Conservation (phyloP, 2,113 vertebrate species). For the Ginglymostoma cirratum region DNA sequence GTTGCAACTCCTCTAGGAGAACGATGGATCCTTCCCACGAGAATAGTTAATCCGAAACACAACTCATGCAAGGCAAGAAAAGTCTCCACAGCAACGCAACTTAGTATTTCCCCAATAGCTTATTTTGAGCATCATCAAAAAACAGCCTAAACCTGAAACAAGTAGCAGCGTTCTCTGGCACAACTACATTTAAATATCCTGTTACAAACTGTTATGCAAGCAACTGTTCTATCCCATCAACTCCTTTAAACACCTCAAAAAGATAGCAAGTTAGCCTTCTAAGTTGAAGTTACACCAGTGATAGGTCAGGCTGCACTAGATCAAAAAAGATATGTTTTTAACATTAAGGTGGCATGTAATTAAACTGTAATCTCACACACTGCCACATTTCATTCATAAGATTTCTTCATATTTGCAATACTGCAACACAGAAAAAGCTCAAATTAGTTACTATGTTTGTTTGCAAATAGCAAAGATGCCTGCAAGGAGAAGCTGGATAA, state of each 20-base stretch:
- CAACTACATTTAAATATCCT: not conserved
- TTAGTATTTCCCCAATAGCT: not conserved
- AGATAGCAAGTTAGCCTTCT: no score
- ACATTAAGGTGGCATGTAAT: no score
- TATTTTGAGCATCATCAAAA: not conserved
- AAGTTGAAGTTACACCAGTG: no score
- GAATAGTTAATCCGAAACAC: not conserved
- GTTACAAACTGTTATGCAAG: not conserved
- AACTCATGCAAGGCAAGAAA: not conserved
- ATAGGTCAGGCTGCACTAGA: no score
- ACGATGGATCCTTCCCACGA: not conserved
- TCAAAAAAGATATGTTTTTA: no score
- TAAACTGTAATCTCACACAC: no score
- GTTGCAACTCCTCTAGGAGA: not conserved
- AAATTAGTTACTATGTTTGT: no score
- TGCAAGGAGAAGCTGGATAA: not conserved
- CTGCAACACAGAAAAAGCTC: no score
- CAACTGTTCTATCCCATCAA: not conserved
- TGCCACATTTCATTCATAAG: no score
- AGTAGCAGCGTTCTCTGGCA: not conserved
- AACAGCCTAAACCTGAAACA: not conserved
- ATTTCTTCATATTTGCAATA: no score
- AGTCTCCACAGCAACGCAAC: not conserved
- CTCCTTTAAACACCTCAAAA: no score
- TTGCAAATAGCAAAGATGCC: no score